Evolutionary conservation across 1,140 invertebrate species (phyloP).

Genomic region (Caenorhabditis briggsae): DNA sequence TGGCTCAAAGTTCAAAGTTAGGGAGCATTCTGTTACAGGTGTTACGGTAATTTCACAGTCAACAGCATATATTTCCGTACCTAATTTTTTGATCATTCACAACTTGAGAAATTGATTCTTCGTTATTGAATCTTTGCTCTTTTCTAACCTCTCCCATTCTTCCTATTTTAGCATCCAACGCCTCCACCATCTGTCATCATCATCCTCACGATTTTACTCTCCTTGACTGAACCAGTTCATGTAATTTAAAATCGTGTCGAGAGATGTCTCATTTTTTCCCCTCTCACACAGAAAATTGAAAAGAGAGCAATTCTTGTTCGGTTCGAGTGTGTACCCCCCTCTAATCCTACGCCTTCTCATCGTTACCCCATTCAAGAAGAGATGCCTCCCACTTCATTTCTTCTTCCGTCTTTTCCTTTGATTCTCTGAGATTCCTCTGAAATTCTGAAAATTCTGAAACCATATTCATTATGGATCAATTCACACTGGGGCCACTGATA

Average conservation of each 20-base stretch:
- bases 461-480: slow-evolving; percentile 7
- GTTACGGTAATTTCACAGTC: no score
- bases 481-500: slow-evolving; percentile 16
- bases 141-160: not conserved
- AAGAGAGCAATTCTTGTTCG: slow-evolving; percentile 28
- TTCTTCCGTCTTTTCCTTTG: no score
- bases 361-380: not conserved
- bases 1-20: no score
- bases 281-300: not conserved
- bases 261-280: not conserved
- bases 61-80: no score
- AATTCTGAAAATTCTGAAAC: not conserved
- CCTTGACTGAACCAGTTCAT: slow-evolving; percentile 42
- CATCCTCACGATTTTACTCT: not conserved
- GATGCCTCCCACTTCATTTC: slow-evolving; percentile 24
- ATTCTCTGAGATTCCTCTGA: not conserved
- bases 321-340: slow-evolving; percentile 49
- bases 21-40: no score
- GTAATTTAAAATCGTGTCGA: slow-evolving; percentile 7
- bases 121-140: slow-evolving; percentile 28
- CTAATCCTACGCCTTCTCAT: slow-evolving; percentile 40
- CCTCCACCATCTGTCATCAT: slow-evolving; percentile 4
- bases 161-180: not conserved
- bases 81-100: not conserved
- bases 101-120: not conserved